phyloP scores from a whole-genome alignment of 1,140 invertebrate genomes.

The Drosophila virilis region DNA sequence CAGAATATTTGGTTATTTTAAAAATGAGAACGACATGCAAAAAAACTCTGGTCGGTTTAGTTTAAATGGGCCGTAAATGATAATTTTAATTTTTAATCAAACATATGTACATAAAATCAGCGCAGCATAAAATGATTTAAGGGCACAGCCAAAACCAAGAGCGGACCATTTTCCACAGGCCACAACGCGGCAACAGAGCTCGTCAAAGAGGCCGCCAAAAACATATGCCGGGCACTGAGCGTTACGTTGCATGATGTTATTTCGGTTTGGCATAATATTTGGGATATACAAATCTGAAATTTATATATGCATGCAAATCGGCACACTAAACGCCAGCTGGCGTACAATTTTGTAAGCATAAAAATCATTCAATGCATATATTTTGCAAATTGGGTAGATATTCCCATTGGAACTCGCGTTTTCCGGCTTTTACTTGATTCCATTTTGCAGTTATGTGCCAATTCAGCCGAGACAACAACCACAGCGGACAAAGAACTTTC shows the following conservation, averaged over 20 bases:
- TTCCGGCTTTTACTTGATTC: constrained; percentile 27
- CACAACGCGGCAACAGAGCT: constrained; percentile 13
- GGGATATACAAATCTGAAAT: not conserved
- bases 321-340: constrained; percentile 29
- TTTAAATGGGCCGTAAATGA: constrained; percentile 83
- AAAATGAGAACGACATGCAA: constrained; percentile 80
- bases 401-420: constrained; percentile 32
- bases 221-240: constrained; percentile 41
- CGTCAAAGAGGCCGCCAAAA: constrained; percentile 75
- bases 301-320: not conserved
- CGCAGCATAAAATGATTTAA: constrained; percentile 67
- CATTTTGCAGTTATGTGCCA: constrained; percentile 2
- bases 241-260: constrained; percentile 11
- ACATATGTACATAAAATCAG: constrained; percentile 72
- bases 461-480: constrained; percentile 48
- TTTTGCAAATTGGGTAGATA: constrained; percentile 23
- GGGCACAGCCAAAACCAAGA: constrained; percentile 47
- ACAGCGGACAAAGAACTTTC: not conserved
- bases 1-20: constrained; percentile 63
- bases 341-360: constrained; percentile 11
- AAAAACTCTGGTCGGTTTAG: constrained; percentile 80
- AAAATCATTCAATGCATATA: constrained; percentile 19
- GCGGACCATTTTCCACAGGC: constrained; percentile 21
- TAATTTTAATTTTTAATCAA: constrained; percentile 84
- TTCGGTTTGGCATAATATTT: constrained; percentile 12